Conservation (phyloP, 1,140 invertebrate species). For the Hesperophylax magnus region DNA sequence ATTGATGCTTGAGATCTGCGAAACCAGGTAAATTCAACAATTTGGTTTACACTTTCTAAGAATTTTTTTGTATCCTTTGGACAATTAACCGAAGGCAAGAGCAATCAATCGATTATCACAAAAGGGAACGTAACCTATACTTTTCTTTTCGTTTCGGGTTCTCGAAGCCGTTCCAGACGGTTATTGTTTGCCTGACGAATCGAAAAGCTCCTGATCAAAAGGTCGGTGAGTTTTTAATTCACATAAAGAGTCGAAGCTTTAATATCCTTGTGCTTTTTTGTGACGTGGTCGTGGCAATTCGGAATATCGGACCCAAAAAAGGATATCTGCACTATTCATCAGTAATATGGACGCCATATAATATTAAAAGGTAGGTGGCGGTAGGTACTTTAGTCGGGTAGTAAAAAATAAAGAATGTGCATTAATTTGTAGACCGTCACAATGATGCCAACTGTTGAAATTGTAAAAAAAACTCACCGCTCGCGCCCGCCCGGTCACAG, state of each 20-base stretch:
- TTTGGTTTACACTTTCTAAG: slow-evolving; percentile 35
- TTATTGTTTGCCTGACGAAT: slow-evolving; percentile 7
- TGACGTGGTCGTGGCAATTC: not conserved
- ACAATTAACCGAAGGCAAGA: slow-evolving; percentile 14
- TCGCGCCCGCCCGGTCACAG: slow-evolving; percentile 2
- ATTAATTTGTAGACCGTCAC: slow-evolving; percentile 56
- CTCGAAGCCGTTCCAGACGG: not conserved
- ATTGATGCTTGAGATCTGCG: not conserved
- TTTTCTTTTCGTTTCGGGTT: slow-evolving; percentile 46
- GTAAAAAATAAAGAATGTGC: slow-evolving; percentile 55
- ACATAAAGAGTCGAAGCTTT: not conserved
- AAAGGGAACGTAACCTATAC: slow-evolving; percentile 43
- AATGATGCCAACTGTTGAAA: slow-evolving; percentile 55
- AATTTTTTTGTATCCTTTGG: slow-evolving; percentile 34
- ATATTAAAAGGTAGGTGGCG: slow-evolving; percentile 39
- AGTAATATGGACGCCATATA: slow-evolving; percentile 35
- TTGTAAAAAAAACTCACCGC: slow-evolving; percentile 41
- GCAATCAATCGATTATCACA: slow-evolving; percentile 45
- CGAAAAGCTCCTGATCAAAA: not conserved
- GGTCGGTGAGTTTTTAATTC: not conserved
- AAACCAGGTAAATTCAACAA: slow-evolving; percentile 17
- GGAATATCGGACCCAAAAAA: not conserved
- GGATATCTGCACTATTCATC: slow-evolving; percentile 48
- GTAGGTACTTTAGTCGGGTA: slow-evolving; percentile 10
- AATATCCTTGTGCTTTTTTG: not conserved